These are phyloP conservation scores for Aldrovandia affinis DNA, from an alignment of 2,797 vertebrate species.

Conservation along the genomic window DNA sequence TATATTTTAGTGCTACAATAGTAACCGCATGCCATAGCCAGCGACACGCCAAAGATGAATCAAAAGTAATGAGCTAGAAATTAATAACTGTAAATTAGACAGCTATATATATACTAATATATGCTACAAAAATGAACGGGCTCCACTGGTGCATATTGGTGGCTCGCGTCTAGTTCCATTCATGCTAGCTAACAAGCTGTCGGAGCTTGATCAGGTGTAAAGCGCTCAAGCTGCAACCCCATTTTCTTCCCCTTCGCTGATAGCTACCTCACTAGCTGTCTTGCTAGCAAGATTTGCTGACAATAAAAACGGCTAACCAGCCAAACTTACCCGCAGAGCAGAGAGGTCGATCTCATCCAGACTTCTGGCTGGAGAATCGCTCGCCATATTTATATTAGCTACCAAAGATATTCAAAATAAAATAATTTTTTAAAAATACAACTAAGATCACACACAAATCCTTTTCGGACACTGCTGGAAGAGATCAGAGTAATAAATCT, in stretches of 20 bases:
- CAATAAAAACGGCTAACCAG: slow-evolving; percentile 30
- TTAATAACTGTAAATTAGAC: not conserved
- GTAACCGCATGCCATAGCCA: not conserved
- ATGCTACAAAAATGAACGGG: not conserved
- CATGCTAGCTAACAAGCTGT: not conserved
- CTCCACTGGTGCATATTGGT: not conserved
- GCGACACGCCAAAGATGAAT: not conserved
- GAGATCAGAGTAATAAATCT: slow-evolving; percentile 35
- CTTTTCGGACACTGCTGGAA: slow-evolving; percentile 32
- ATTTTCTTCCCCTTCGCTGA: slow-evolving; percentile 42
- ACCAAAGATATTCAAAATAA: slow-evolving; percentile 49
- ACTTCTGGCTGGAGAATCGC: slow-evolving; percentile 94
- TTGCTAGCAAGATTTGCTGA: slow-evolving; percentile 34
- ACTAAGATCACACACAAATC: slow-evolving; percentile 44
- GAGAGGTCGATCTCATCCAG: slow-evolving; percentile 97
- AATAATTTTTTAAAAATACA: slow-evolving; percentile 34
- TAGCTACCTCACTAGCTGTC: slow-evolving; percentile 27
- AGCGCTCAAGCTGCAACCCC: slow-evolving; percentile 27
- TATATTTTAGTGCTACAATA: not conserved
- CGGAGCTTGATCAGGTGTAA: slow-evolving; percentile 50
- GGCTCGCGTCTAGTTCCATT: not conserved
- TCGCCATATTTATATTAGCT: slow-evolving; percentile 87
- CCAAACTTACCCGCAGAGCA: slow-evolving; percentile 86
- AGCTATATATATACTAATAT: too few species aligned
- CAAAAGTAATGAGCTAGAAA: not conserved